Percentiles rank a stretch among this genome's conserved stretches.
These are phyloP conservation scores for Subanguina moxae DNA, from an alignment of 1,140 invertebrate species.

Conservation along the genomic window DNA sequence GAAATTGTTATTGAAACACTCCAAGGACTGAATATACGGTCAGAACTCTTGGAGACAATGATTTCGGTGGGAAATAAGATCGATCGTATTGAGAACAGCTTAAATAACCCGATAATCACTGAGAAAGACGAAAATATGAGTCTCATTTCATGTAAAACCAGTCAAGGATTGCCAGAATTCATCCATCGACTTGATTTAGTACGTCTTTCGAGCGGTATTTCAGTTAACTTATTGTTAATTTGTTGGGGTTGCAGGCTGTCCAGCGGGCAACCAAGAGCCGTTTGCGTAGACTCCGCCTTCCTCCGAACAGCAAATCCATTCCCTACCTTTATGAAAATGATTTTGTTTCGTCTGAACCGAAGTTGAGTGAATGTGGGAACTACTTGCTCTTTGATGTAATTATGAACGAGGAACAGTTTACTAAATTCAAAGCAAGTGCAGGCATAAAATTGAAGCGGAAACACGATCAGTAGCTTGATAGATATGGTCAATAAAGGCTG, in stretches of 20 bases:
- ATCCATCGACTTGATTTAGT: slow-evolving; percentile 33
- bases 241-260: slow-evolving; percentile 26
- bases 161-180: slow-evolving; percentile 23
- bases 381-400: slow-evolving; percentile 41
- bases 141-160: slow-evolving; percentile 39
- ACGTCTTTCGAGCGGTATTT: slow-evolving; percentile 13
- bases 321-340: slow-evolving; percentile 42
- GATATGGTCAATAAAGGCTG: too few species aligned
- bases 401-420: slow-evolving; percentile 43
- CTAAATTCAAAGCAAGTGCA: slow-evolving; percentile 20
- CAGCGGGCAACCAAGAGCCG: slow-evolving; percentile 21
- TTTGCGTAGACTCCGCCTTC: slow-evolving; percentile 25
- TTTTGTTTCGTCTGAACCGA: slow-evolving; percentile 35
- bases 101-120: slow-evolving; percentile 5
- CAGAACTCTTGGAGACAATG: slow-evolving; percentile 65
- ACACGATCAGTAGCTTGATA: too few species aligned
- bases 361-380: slow-evolving; percentile 30
- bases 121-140: slow-evolving; percentile 9
- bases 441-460: slow-evolving; percentile 6
- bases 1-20: slow-evolving; percentile 72
- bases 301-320: slow-evolving; percentile 22
- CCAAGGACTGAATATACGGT: slow-evolving; percentile 64
- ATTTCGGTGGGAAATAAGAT: slow-evolving; percentile 79
- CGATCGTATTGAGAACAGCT: slow-evolving; percentile 54
- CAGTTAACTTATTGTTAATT: slow-evolving; percentile 12